Percentiles rank a stretch among this genome's conserved stretches.
phyloP scores from a whole-genome alignment of 2,113 vertebrate genomes.

The Cettia cetti region DNA sequence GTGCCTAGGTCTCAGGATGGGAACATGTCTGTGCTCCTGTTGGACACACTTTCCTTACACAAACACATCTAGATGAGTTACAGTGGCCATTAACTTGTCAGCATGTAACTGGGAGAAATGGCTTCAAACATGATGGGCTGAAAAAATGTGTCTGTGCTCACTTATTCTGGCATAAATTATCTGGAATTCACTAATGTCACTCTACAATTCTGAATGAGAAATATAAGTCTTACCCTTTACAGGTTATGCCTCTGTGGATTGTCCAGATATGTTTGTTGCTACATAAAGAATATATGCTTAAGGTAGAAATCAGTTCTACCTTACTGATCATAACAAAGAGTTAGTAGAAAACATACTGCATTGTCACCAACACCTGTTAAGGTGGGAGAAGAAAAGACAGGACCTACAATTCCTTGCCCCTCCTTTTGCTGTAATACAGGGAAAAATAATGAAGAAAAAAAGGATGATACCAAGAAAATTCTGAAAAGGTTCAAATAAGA shows the following conservation, averaged over 20 bases:
- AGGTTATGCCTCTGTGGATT: not conserved
- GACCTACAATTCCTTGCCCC: rapidly evolving
- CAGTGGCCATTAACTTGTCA: not conserved
- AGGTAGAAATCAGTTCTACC: not conserved
- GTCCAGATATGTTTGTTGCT: not conserved
- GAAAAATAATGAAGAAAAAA: not conserved
- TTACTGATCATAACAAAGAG: not conserved
- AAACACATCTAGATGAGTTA: not conserved
- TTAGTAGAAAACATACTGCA: not conserved
- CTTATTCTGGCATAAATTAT: not conserved
- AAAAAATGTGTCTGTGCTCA: not conserved
- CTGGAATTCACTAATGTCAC: not conserved
- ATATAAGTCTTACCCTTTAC: not conserved
- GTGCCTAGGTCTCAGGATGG: not conserved
- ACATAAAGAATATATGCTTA: not conserved
- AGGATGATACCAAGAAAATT: not conserved
- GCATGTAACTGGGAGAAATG: not conserved
- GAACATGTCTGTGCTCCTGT: not conserved
- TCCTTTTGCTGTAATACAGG: not conserved
- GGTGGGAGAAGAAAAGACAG: not conserved
- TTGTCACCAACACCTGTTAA: not conserved
- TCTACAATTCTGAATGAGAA: not conserved
- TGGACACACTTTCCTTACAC: not conserved
- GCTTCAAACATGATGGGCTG: not conserved
- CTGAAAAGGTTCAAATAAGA: not conserved